Percentiles rank a stretch among this genome's conserved stretches.
Evolutionary conservation across 2,797 vertebrate species (phyloP).

Genomic region (Holocentrus rufus): DNA sequence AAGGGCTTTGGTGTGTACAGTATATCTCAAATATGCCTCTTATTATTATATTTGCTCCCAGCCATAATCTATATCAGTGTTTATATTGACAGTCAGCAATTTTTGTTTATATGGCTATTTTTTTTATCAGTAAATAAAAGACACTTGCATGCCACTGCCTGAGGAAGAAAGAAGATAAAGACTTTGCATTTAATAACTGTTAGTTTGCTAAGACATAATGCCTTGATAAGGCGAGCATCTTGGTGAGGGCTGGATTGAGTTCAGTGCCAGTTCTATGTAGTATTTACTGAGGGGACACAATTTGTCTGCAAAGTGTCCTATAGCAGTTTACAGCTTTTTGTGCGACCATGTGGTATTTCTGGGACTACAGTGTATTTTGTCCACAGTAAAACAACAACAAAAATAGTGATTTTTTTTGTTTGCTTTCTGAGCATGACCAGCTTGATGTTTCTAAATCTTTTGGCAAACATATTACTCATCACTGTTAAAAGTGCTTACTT

Average conservation of each 20-base stretch:
- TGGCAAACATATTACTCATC: conserved; percentile 53
- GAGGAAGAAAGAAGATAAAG: conserved; percentile 76
- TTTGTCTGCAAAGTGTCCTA: conserved; percentile 37
- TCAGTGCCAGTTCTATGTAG: conserved; percentile 68
- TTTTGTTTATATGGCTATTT: conserved; percentile 79
- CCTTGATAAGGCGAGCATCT: conserved; percentile 73
- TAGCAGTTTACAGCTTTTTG: conserved; percentile 24
- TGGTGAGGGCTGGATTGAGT: conserved; percentile 79
- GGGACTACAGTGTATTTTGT: conserved; percentile 25
- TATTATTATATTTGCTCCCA: conserved; percentile 77
- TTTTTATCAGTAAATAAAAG: conserved; percentile 76
- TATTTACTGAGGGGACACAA: conserved; percentile 28
- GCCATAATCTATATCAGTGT: conserved; percentile 79
- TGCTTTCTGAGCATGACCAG: conserved; percentile 1
- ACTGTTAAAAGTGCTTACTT: conserved; percentile 55
- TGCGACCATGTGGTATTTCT: conserved; percentile 26
- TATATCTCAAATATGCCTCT: conserved; percentile 71
- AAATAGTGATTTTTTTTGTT: background rate
- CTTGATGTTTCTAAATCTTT: conserved; percentile 55
- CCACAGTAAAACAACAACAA: conserved; percentile 8
- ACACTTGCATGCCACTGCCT: conserved; percentile 71
- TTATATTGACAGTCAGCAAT: conserved; percentile 81
- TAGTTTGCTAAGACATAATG: conserved; percentile 81
- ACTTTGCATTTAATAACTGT: conserved; percentile 78
- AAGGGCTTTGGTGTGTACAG: conserved; percentile 76